A percentile compares a stretch with the other conserved stretches of the same genome.
Evolutionary conservation across 2,113 vertebrate genomes (phyloP).

Genomic region (Malurus melanocephalus): DNA sequence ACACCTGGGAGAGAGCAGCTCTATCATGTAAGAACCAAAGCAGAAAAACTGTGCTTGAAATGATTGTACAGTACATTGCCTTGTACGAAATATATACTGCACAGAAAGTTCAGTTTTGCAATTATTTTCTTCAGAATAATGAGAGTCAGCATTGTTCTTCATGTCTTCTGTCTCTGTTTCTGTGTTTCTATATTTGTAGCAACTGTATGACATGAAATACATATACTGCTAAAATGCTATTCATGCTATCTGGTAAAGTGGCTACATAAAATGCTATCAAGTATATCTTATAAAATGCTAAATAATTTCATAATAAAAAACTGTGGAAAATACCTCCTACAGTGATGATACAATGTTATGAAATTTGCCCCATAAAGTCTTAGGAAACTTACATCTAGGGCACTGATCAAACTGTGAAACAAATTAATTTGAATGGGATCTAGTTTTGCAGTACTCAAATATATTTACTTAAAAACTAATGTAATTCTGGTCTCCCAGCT

Average conservation of each 20-base stretch:
- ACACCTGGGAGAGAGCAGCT: neutral
- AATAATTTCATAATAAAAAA: neutral
- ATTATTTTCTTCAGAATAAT: neutral
- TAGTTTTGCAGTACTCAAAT: neutral
- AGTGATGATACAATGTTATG: neutral
- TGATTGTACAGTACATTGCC: neutral
- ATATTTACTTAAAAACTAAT: neutral
- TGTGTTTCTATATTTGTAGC: neutral
- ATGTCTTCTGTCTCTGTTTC: neutral
- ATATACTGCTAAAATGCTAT: neutral
- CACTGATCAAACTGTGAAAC: neutral
- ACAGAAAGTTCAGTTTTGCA: neutral
- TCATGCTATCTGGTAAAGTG: neutral
- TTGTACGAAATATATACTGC: neutral
- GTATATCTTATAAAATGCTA: neutral
- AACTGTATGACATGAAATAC: neutral
- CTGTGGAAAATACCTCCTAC: neutral
- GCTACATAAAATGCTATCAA: conserved; percentile 1
- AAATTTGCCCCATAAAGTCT: neutral
- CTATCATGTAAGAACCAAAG: neutral
- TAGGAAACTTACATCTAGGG: neutral
- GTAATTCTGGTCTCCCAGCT: neutral
- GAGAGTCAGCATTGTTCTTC: neutral
- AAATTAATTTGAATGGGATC: conserved; percentile 1
- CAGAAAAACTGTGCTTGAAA: neutral